Evolutionary conservation across 2,113 vertebrate species (phyloP).

Genomic region (Mohoua ochrocephala): DNA sequence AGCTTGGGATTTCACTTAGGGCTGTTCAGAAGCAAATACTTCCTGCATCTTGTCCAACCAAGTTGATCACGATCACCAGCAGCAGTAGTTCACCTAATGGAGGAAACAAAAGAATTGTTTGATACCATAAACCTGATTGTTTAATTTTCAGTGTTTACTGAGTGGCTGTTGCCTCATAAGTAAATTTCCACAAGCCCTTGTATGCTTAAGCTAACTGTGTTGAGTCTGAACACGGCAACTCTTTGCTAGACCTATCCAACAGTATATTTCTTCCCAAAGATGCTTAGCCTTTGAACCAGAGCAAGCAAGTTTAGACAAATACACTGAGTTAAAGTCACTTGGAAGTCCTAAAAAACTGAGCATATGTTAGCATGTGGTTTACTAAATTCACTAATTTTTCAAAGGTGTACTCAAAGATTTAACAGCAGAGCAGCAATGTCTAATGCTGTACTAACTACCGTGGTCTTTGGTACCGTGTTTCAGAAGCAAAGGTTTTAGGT

Average conservation of each 20-base stretch:
- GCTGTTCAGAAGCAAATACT: background rate
- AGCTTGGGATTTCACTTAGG: background rate
- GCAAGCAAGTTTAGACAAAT: background rate
- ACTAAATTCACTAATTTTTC: background rate
- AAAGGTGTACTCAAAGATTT: background rate
- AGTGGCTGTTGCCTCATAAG: background rate
- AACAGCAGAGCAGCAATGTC: background rate
- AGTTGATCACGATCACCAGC: background rate
- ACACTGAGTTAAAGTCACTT: background rate
- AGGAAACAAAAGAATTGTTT: background rate
- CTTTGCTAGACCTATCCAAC: background rate
- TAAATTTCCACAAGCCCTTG: background rate
- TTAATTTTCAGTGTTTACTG: background rate
- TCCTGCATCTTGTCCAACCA: background rate
- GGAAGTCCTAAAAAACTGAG: background rate
- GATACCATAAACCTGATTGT: background rate
- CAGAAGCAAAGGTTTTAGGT: background rate
- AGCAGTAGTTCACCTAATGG: background rate
- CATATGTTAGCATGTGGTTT: background rate
- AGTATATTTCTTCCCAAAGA: background rate
- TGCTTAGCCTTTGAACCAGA: background rate
- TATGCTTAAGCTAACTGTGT: background rate
- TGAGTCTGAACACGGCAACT: background rate
- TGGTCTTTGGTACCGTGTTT: background rate
- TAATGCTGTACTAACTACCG: background rate